Evolutionary conservation across 2,888 invertebrate species (phyloP), one percentile per base, ranked within the genome.

Genomic region (Nasonia oneida): DNA sequence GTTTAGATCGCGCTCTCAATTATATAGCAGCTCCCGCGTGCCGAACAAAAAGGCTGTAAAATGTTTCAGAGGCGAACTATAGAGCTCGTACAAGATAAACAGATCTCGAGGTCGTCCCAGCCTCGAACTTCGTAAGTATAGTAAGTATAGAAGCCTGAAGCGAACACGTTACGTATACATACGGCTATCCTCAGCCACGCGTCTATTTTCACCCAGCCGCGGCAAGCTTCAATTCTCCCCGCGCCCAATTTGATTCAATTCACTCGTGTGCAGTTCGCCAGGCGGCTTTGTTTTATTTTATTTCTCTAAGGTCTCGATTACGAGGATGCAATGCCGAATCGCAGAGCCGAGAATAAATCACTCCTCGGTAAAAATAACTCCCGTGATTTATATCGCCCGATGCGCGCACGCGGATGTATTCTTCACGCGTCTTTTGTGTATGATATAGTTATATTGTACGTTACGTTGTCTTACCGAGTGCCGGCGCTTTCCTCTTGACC

Each of bases 401-500:
- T 3, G 10, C 23, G 1, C 64, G 64, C 29, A 64, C 12, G 67
- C 67, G 67, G 67, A 67, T 67, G 67, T 67, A 33, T 67, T 71
- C 37, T 71, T 71, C 37, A 15, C 47, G 47, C 47, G 12, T 29
- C 10, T 33, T 14, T 67, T 67, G 10, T 42, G 42, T 10, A 42
- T 4, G 37, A 37, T 29, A 10, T 47, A 1, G 47, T 12, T 37
- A 8, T 33, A 37, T 33, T 29, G 29, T 29, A 29, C 29, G 37
- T 37, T 37, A 37, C 29, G 14, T 33, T 0, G 18, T n/a, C 39
- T 61, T 92, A 96, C 96, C 95, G 85, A 95, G 94, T 8, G 95
- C 95, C 3, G 96, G 95, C 81, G 95, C 93, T 93, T 96, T 96
- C 89, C 94, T 94, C 75, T 94, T 94, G 73, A 94, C 93, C 90